These are phyloP conservation scores for Polietes domitor DNA, from an alignment of 2,888 invertebrate species.

Conservation along the genomic window DNA sequence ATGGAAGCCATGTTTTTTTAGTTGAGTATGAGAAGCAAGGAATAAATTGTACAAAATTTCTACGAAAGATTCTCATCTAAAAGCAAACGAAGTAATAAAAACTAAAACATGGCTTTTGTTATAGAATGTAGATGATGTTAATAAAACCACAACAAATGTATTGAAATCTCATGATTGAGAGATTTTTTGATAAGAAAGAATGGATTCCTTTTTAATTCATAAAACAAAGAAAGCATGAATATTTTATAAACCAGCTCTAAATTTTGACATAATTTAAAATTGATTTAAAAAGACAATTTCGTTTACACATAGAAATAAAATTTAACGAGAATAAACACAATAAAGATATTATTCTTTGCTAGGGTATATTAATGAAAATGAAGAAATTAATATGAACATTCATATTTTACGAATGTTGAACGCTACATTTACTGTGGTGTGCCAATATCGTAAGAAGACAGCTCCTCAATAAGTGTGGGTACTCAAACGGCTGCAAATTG, in stretches of 20 bases:
- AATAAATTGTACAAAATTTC: neutral
- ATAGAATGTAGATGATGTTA: constrained; percentile 29
- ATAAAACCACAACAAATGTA: constrained; percentile 24
- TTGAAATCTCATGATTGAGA: constrained; percentile 40
- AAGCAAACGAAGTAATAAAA: constrained; percentile 28
- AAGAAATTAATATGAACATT: too few species aligned
- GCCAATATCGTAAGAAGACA: too few species aligned
- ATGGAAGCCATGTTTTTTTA: neutral
- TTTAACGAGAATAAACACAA: neutral
- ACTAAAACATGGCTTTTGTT: constrained; percentile 15
- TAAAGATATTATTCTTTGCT: too few species aligned
- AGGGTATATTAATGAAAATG: too few species aligned
- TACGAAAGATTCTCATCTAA: neutral
- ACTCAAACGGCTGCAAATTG: too few species aligned
- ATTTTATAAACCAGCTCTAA: constrained; percentile 42
- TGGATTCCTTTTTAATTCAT: constrained; percentile 20
- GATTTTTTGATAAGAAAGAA: constrained; percentile 25
- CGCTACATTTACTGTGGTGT: too few species aligned
- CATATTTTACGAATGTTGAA: too few species aligned
- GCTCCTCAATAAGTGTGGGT: too few species aligned
- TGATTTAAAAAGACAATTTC: constrained; percentile 48
- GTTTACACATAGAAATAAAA: constrained; percentile 30
- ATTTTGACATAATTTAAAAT: constrained; percentile 52
- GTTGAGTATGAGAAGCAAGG: neutral
- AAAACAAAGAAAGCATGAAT: constrained; percentile 6